Conservation (phyloP, 2,113 vertebrate species). For the Indicator maculatus region DNA sequence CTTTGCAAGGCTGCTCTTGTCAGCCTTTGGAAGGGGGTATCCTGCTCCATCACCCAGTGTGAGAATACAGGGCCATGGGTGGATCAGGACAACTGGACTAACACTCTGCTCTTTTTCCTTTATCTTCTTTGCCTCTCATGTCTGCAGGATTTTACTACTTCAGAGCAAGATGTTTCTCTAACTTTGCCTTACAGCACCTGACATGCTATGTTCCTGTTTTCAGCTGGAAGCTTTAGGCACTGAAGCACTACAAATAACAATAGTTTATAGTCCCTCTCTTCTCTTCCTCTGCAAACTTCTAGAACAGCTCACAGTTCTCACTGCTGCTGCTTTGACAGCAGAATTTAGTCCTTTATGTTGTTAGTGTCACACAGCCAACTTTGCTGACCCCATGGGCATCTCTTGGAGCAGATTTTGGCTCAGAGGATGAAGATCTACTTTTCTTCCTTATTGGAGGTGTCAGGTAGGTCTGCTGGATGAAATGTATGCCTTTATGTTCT, state of each 20-base stretch:
- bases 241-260: background rate
- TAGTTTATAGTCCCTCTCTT: background rate
- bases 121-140: background rate
- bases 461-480: background rate
- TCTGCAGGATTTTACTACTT: background rate
- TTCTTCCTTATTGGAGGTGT: conserved; percentile 28
- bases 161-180: background rate
- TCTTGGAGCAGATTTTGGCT: conserved; percentile 32
- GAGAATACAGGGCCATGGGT: background rate
- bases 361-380: background rate
- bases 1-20: background rate
- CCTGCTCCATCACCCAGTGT: background rate
- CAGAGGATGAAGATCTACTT: background rate
- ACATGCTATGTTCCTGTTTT: background rate
- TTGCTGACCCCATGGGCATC: background rate
- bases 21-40: background rate
- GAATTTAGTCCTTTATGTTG: conserved; percentile 36
- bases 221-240: background rate
- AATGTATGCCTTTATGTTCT: conserved; percentile 15
- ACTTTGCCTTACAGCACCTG: background rate
- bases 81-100: background rate
- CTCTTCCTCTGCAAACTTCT: background rate
- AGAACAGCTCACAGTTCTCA: background rate
- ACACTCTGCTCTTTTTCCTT: background rate
- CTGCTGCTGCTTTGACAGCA: conserved; percentile 30